Base-by-base conservation (phyloP, 2,797 vertebrate species). In the Acanthopagrus latus region DNA sequence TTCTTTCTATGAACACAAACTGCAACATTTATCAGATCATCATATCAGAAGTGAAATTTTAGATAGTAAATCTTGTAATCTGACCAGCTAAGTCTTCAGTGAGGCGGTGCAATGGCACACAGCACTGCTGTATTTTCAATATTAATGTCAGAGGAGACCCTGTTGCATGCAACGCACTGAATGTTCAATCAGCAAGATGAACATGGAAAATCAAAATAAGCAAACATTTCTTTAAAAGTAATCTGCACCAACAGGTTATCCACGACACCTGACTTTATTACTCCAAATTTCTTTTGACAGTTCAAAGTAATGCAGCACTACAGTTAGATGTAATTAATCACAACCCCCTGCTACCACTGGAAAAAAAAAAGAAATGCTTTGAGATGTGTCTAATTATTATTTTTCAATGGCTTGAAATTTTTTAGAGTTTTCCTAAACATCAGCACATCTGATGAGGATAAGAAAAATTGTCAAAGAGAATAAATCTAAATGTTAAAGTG, bases 101-200 rank as follows among this genome's bases (percentile, higher is more conserved):
- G n/a, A 62, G 66, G 41, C 17, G 14, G 23, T 54, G 27, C 16
- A 78, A 47, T 29, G 11, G 38, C 29, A 64, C 29, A 46, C 43
- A 69, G 55, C 68, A 48, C 41, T 52, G 67, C 50, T 82, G 67
- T 59, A n/a, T 54, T 59, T 86, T 84, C 50, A 87, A 27, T 77
- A 84, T 86, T 78, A 78, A 90, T 81, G 67, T 71, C 71, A 74
- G 46, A 76, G 23, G 74, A 88, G 71, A 93, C 92, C 93, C 94
- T 95, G 95, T 96, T 96, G 95, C 94, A 95, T 91, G 86, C 72
- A 46, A 63, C 33, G 33, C 63, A 27, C 73, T 71, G 48, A 54
- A 71, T 75, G 27, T 62, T 69, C 9, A 70, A 57, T 57, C 46
- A 60, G 47, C 20, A 29, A 44, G 70, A 74, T 27, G 27, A 50